These are phyloP conservation scores for Cirrhinus mrigala DNA, from an alignment of 2,797 vertebrate genomes.

Conservation along the genomic window DNA sequence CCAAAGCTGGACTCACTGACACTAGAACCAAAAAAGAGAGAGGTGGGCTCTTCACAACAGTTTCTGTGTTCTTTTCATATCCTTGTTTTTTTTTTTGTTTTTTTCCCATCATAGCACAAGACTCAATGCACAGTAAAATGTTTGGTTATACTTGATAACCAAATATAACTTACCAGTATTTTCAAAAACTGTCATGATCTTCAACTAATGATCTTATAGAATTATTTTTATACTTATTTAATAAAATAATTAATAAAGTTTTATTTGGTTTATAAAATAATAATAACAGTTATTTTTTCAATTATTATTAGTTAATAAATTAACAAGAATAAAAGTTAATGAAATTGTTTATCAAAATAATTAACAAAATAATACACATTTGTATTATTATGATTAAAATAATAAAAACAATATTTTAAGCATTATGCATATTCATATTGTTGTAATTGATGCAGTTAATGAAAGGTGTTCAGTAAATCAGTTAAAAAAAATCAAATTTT, in stretches of 20 bases:
- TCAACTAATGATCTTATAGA: background rate
- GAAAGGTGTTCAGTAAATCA: too few relatives aligned
- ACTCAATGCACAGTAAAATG: background rate
- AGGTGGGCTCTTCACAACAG: constrained; percentile 74
- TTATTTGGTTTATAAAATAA: background rate
- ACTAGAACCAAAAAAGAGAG: constrained; percentile 90
- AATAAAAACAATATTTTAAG: too few relatives aligned
- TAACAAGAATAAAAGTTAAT: too few relatives aligned
- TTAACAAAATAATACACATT: background rate
- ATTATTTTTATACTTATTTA: too few relatives aligned
- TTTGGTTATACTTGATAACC: background rate
- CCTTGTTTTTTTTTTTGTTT: background rate
- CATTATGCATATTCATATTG: too few relatives aligned
- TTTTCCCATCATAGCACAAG: background rate
- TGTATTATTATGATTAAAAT: too few relatives aligned
- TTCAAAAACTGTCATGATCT: background rate
- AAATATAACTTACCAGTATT: background rate
- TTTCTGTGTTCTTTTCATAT: background rate
- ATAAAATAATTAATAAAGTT: background rate
- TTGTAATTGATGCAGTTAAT: too few relatives aligned
- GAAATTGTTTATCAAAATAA: too few relatives aligned
- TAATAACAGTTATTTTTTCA: background rate
- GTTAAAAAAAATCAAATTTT: too few relatives aligned
- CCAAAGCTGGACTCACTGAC: constrained; percentile 93
- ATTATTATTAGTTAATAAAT: too few relatives aligned